A percentile compares a stretch with the other conserved stretches of the same genome.
Conservation (phyloP, 2,888 invertebrate genomes). For the Sylvicola cinctus region DNA sequence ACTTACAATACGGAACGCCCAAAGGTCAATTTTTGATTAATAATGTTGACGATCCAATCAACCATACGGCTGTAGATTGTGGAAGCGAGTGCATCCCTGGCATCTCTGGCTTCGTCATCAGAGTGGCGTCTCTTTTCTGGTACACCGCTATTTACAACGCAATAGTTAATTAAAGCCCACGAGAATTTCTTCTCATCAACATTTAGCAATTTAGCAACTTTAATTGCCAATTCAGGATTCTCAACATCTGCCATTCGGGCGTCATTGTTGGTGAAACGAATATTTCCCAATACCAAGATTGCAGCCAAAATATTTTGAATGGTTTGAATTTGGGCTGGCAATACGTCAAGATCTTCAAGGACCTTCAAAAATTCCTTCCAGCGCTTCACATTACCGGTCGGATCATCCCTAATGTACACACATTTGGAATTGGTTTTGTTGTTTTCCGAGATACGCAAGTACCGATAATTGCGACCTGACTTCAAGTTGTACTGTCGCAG, state of each 20-base stretch:
- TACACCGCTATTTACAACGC: slow-evolving; percentile 47
- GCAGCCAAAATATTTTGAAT: slow-evolving; percentile 52
- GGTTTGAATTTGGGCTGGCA: slow-evolving; percentile 44
- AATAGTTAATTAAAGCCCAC: slow-evolving; percentile 75
- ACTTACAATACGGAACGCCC: slow-evolving; percentile 77
- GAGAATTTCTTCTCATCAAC: slow-evolving; percentile 63
- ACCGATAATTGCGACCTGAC: slow-evolving; percentile 47
- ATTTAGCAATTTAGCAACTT: slow-evolving; percentile 51
- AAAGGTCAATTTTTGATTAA: slow-evolving; percentile 66
- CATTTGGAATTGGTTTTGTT: slow-evolving; percentile 30
- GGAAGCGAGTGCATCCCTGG: slow-evolving; percentile 68
- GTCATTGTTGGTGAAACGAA: slow-evolving; percentile 43
- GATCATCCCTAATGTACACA: slow-evolving; percentile 41
- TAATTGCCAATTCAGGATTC: slow-evolving; percentile 45
- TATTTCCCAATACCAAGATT: slow-evolving; percentile 58
- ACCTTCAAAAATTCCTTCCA: slow-evolving; percentile 42
- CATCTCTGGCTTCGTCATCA: slow-evolving; percentile 60
- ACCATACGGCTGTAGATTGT: slow-evolving; percentile 66
- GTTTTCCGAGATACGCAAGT: slow-evolving; percentile 40
- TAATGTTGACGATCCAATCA: slow-evolving; percentile 71
- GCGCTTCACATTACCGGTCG: slow-evolving; percentile 37
- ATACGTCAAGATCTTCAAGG: slow-evolving; percentile 46
- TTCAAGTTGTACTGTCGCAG: slow-evolving; percentile 46
- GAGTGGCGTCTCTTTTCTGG: slow-evolving; percentile 35
- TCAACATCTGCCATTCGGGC: slow-evolving; percentile 44